Percentiles rank a stretch among this genome's conserved stretches.
These are phyloP conservation scores for Myxocyprinus asiaticus DNA, from an alignment of 2,113 vertebrate species.

Conservation along the genomic window DNA sequence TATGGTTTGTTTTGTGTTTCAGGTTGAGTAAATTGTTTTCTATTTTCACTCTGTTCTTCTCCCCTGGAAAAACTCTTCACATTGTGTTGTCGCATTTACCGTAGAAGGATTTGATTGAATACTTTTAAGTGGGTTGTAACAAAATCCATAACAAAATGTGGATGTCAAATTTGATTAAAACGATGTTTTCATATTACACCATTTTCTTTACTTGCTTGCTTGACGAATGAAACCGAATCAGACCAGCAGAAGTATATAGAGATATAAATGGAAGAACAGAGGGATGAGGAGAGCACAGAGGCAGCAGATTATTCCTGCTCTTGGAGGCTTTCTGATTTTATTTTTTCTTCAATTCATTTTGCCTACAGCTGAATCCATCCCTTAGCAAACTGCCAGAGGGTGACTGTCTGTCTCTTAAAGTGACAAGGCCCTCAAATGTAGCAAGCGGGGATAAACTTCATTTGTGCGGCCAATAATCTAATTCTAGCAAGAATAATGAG, in stretches of 20 bases:
- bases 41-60: background rate
- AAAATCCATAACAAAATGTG: background rate
- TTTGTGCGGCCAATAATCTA: constrained; percentile 13
- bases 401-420: constrained; percentile 19
- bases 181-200: background rate
- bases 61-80: background rate
- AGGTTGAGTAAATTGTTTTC: background rate
- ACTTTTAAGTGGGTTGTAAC: background rate
- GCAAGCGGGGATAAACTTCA: background rate
- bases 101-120: background rate
- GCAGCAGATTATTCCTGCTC: constrained; percentile 9
- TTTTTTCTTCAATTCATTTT: constrained; percentile 21
- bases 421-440: background rate
- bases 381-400: background rate
- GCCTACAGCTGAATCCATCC: constrained; percentile 12
- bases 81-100: background rate
- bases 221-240: constrained; percentile 1
- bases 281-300: background rate
- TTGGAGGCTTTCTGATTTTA: constrained; percentile 18
- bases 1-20: background rate
- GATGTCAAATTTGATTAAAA: constrained; percentile 10
- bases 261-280: background rate
- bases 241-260: background rate
- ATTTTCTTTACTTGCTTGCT: constrained; percentile 19
- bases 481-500: background rate